Conservation (phyloP, 2,888 invertebrate genomes). For the Sialis fuliginosa region DNA sequence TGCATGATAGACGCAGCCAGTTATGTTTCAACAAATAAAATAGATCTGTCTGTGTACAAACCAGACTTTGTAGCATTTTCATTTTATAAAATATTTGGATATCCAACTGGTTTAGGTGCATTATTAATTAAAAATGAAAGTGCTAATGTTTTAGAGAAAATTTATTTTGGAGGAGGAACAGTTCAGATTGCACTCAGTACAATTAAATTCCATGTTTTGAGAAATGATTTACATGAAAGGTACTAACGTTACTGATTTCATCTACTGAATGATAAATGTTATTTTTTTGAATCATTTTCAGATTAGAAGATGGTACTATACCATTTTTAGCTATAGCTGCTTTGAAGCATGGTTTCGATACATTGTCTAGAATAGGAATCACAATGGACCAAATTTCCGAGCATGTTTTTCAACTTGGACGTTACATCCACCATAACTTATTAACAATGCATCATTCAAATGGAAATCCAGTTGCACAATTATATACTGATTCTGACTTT, state of each 20-base stretch:
- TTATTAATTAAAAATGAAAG: conserved; percentile 56
- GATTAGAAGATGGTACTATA: conserved; percentile 90
- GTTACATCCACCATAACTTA: conserved; percentile 49
- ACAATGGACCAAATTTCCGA: conserved; percentile 44
- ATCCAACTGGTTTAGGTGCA: conserved; percentile 89
- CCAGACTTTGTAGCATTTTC: conserved; percentile 87
- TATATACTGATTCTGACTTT: conserved; percentile 62
- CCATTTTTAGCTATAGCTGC: conserved; percentile 72
- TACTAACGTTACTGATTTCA: conserved; percentile 19
- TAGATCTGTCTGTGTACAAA: conserved; percentile 51
- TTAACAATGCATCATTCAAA: conserved; percentile 49
- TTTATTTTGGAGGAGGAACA: conserved; percentile 89
- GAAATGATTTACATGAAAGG: conserved; percentile 53
- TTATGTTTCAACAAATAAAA: conserved; percentile 53
- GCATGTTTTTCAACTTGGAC: conserved; percentile 61
- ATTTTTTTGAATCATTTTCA: conserved; percentile 22
- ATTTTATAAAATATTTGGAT: conserved; percentile 95
- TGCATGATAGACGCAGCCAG: conserved; percentile 77
- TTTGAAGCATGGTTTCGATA: conserved; percentile 67
- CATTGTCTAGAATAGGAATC: conserved; percentile 45
- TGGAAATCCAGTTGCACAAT: conserved; percentile 42
- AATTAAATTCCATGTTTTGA: conserved; percentile 51
- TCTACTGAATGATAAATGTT: not conserved
- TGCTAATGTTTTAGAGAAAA: conserved; percentile 40
- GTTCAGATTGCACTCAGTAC: conserved; percentile 66